A percentile compares a stretch with the other conserved stretches of the same genome.
Evolutionary conservation across 2,888 invertebrate species (phyloP).

Genomic region (Cheiracanthium punctorium): DNA sequence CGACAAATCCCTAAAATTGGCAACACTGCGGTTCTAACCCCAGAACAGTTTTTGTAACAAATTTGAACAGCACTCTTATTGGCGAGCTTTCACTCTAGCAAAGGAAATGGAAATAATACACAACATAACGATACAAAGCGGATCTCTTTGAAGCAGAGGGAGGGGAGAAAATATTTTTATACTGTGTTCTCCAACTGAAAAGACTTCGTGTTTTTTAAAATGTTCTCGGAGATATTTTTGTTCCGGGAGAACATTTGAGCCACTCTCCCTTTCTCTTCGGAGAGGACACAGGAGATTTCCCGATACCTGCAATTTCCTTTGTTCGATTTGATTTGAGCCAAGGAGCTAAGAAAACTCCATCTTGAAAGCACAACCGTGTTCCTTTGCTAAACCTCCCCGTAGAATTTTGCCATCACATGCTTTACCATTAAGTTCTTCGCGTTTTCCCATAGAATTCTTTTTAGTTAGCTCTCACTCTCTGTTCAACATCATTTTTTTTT

Average conservation of each 20-base stretch:
- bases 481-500: constrained; percentile 24
- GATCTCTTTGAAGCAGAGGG: background rate
- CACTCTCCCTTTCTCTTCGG: background rate
- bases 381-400: constrained; percentile 22
- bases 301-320: constrained; percentile 42
- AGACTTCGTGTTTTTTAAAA: background rate
- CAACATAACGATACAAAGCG: background rate
- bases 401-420: constrained; percentile 36
- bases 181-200: background rate
- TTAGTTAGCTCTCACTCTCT: background rate
- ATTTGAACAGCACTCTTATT: no score
- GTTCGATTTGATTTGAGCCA: constrained; percentile 52
- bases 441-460: no score
- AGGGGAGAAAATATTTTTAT: background rate
- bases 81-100: no score
- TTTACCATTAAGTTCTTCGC: constrained; percentile 41
- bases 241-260: background rate
- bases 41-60: no score
- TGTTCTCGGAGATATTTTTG: background rate
- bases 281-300: background rate
- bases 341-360: constrained; percentile 7
- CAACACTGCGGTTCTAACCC: no score
- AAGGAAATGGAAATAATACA: background rate
- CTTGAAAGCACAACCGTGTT: constrained; percentile 66
- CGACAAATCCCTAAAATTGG: no score